Conservation (phyloP, 1,140 invertebrate species). For the Calycopis cecrops region DNA sequence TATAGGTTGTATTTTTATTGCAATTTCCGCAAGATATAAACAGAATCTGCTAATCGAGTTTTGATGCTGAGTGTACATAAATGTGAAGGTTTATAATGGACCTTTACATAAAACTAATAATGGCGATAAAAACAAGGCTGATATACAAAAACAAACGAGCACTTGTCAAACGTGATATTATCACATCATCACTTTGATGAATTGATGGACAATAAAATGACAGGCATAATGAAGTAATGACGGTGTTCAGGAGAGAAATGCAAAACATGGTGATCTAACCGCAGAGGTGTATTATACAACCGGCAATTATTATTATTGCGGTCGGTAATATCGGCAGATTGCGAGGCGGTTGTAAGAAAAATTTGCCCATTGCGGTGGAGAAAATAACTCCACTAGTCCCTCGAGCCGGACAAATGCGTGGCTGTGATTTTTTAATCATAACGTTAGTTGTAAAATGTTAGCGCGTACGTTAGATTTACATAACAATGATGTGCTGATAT, state of each 20-base stretch:
- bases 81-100: too few species aligned
- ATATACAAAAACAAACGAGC: conserved; percentile 22
- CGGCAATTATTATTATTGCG: conserved; percentile 43
- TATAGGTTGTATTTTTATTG: too few species aligned
- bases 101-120: too few species aligned
- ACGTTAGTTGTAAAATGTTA: too few species aligned
- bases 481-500: too few species aligned
- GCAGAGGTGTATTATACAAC: conserved; percentile 39
- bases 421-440: too few species aligned
- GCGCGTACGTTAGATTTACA: too few species aligned
- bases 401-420: background rate
- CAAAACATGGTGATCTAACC: conserved; percentile 45
- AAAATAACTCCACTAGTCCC: background rate
- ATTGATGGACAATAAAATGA: conserved; percentile 35
- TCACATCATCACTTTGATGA: conserved; percentile 39
- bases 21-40: too few species aligned
- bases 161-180: conserved; percentile 44
- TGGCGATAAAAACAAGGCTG: background rate
- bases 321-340: conserved; percentile 38
- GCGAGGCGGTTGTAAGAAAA: conserved; percentile 28
- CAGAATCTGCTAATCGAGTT: too few species aligned
- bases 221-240: conserved; percentile 37
- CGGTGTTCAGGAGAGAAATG: conserved; percentile 36
- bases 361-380: conserved; percentile 17
- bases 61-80: too few species aligned